Conservation (phyloP, 1,140 invertebrate species). For the Achroia grisella region DNA sequence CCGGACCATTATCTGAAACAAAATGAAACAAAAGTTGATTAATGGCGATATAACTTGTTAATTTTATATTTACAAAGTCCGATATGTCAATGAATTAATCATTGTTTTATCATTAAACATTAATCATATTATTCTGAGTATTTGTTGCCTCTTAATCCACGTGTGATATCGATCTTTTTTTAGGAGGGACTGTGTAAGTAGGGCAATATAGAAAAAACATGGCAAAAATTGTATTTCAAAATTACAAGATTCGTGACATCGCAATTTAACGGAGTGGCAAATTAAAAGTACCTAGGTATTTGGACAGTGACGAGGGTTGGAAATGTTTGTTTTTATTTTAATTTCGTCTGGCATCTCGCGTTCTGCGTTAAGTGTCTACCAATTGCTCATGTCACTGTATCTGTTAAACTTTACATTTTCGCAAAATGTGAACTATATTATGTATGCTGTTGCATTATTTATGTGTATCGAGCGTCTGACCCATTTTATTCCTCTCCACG, state of each 20-base stretch:
- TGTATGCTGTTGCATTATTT: conserved; percentile 29
- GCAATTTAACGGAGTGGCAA: conserved; percentile 26
- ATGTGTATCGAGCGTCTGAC: conserved; percentile 15
- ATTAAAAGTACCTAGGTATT: conserved; percentile 29
- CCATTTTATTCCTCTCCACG: conserved; percentile 4
- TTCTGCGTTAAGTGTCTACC: conserved; percentile 3
- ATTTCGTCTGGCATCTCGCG: not conserved
- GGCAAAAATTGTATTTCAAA: not conserved
- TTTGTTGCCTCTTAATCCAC: no score
- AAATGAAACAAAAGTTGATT: conserved; percentile 25
- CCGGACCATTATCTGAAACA: conserved; percentile 65
- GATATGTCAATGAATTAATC: no score
- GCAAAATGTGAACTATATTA: conserved; percentile 11
- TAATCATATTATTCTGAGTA: no score
- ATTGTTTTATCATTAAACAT: no score
- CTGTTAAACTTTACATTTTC: conserved; percentile 8
- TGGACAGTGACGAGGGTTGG: conserved; percentile 29
- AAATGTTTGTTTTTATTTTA: conserved; percentile 7
- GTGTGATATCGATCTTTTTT: no score
- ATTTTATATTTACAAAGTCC: no score
- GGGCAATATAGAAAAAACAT: not conserved
- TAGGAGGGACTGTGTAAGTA: not conserved
- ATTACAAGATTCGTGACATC: conserved; percentile 12
- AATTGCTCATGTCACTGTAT: conserved; percentile 8
- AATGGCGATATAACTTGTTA: not conserved